Evolutionary conservation across 2,888 invertebrate species (phyloP).

Genomic region (Melinaea menophilus): DNA sequence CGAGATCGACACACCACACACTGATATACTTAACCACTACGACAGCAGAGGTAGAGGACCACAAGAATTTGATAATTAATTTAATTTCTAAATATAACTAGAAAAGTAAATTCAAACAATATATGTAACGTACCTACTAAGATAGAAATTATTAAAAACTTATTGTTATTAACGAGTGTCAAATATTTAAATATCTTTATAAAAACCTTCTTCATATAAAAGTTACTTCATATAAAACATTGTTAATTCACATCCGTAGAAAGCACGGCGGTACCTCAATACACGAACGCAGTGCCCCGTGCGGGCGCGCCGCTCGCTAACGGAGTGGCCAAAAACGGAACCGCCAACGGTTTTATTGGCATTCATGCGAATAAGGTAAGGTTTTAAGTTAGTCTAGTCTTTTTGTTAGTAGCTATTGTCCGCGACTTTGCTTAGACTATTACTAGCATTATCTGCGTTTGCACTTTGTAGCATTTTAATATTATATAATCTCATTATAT

Average conservation of each 20-base stretch:
- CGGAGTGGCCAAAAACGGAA: constrained; percentile 54
- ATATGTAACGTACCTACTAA: no score
- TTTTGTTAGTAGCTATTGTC: no score
- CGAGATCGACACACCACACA: constrained; percentile 30
- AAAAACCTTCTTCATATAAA: no score
- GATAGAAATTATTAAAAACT: no score
- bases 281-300: constrained; percentile 68
- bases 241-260: constrained; percentile 11
- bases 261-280: constrained; percentile 53
- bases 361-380: constrained; percentile 53
- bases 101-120: no score
- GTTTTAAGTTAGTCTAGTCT: not conserved
- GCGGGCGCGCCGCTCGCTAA: constrained; percentile 61
- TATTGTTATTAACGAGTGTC: not conserved
- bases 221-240: no score
- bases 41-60: constrained; percentile 10
- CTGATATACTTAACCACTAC: constrained; percentile 16
- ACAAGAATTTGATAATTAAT: not conserved
- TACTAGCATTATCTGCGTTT: no score
- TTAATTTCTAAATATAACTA: not conserved
- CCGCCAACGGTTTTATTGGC: constrained; percentile 54
- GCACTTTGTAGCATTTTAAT: no score
- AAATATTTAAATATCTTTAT: not conserved
- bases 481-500: no score
- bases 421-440: no score